Base-by-base conservation (phyloP, 1,140 invertebrate species). In the Maconellicoccus hirsutus region DNA sequence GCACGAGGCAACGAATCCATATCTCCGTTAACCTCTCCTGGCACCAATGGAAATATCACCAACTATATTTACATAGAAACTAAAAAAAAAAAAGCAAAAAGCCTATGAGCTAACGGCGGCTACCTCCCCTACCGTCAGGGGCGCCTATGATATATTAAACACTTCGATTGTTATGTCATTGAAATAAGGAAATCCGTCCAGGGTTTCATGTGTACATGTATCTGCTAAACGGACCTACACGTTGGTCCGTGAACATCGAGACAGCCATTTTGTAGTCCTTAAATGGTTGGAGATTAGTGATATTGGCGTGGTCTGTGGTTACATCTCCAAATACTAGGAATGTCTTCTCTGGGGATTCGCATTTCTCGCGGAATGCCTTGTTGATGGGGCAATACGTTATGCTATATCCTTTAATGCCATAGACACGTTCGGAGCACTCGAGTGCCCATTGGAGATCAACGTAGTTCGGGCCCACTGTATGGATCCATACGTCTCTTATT, bases 221-320 rank as follows among this genome's bases (percentile, higher is more conserved):
- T 76, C 88, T 83, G 79, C 89, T 92, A 73, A 81, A 80, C 27
- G 86, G 82, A 21, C 89, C 88, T 77, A 87, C 82, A 0, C 87
- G 89, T 75, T 85, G 84, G 73, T 83, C 85, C 1, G 89, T 93
- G 70, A 87, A 83, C 69, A 92, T 86, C 14, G 87, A 80, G 23
- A 94, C 83, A 2, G 83, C 83, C 6, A 94, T 80, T 76, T 83
- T 86, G 77, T 95, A 95, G 0, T 86, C 86, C 6, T 88, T 91
- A 76, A 86, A 93, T 2, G 92, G 91, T 71, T 84, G 83, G 33
- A 95, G 78, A 33, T 80, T 78, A 1, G 75, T 73, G 0, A 83
- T 77, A 12, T 77, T 75, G 2, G 78, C 81, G 61, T 78, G 77
- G 2, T 59, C 69, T 1, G 66, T 61, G 59, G 71, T 71, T n/a